Evolutionary conservation across 2,797 vertebrate species (phyloP).

Genomic region (Eulemur coronatus): DNA sequence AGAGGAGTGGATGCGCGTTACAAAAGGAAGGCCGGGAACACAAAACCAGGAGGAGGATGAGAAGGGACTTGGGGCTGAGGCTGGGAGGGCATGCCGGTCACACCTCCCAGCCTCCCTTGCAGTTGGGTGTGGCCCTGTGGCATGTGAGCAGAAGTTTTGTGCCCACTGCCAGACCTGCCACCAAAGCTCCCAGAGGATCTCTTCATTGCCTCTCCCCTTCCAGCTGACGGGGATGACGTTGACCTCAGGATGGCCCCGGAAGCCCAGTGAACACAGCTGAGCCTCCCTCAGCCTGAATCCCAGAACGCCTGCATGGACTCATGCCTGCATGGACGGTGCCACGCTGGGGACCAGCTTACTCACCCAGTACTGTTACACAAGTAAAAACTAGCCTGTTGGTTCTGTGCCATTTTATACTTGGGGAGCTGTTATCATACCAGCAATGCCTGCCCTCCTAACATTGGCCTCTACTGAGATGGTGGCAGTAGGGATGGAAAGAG

Average conservation of each 20-base stretch:
- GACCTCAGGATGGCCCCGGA: not conserved
- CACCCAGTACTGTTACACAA: not conserved
- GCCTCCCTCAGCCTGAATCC: not conserved
- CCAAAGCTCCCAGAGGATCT: no score
- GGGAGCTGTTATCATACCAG: not conserved
- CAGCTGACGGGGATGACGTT: not conserved
- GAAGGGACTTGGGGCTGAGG: not conserved
- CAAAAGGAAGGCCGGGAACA: not conserved
- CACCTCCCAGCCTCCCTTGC: no score
- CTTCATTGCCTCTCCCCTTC: not conserved
- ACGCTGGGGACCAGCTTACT: not conserved
- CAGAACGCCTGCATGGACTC: not conserved
- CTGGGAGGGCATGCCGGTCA: not conserved
- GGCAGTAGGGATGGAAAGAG: not conserved
- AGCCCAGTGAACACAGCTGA: not conserved
- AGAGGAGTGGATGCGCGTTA: not conserved
- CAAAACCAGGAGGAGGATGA: not conserved
- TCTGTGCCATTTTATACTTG: not conserved
- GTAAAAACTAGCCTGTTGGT: not conserved
- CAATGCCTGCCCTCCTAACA: not conserved
- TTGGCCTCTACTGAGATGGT: not conserved
- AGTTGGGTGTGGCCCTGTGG: not conserved
- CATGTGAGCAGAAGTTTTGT: not conserved
- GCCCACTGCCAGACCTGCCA: not conserved
- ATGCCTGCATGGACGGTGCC: not conserved